These are phyloP conservation scores for Ariolimax columbianus DNA, from an alignment of 2,888 invertebrate species.

Conservation along the genomic window DNA sequence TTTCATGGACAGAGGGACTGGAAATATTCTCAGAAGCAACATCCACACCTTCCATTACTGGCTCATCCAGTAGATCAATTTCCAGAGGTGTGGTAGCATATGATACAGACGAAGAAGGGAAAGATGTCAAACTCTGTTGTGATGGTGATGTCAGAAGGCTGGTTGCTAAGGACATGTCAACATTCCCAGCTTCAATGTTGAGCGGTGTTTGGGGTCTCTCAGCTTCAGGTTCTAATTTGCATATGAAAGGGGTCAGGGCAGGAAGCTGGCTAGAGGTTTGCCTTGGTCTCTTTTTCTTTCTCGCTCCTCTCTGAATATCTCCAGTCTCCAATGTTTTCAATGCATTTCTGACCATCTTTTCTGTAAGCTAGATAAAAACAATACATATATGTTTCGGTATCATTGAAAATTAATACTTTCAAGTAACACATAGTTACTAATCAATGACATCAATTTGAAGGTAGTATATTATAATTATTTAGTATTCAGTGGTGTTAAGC, in stretches of 20 bases:
- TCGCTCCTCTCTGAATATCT: conserved; percentile 19
- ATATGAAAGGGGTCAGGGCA: conserved; percentile 14
- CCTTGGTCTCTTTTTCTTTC: conserved; percentile 31
- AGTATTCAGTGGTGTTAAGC: too few relatives aligned
- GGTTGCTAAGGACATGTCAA: conserved; percentile 7
- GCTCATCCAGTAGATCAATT: conserved; percentile 43
- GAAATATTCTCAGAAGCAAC: conserved; percentile 28
- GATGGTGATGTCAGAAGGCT: not conserved
- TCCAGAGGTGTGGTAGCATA: conserved; percentile 22
- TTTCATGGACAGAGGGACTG: conserved; percentile 47
- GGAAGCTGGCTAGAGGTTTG: not conserved
- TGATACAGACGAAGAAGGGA: conserved; percentile 7
- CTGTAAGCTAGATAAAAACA: conserved; percentile 55
- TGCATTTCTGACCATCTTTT: conserved; percentile 64
- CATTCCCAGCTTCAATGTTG: conserved; percentile 9
- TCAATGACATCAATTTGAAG: not conserved
- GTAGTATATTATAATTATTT: too few relatives aligned
- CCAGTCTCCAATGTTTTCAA: conserved; percentile 60
- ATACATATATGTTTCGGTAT: not conserved
- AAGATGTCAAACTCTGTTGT: not conserved
- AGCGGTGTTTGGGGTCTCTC: not conserved
- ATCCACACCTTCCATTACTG: conserved; percentile 51
- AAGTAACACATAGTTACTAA: not conserved
- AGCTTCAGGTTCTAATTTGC: not conserved
- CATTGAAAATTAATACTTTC: not conserved